Percentiles rank a stretch among this genome's conserved stretches.
These are phyloP conservation scores for Pangasius krempfi DNA, from an alignment of 2,797 vertebrate genomes.

Conservation along the genomic window DNA sequence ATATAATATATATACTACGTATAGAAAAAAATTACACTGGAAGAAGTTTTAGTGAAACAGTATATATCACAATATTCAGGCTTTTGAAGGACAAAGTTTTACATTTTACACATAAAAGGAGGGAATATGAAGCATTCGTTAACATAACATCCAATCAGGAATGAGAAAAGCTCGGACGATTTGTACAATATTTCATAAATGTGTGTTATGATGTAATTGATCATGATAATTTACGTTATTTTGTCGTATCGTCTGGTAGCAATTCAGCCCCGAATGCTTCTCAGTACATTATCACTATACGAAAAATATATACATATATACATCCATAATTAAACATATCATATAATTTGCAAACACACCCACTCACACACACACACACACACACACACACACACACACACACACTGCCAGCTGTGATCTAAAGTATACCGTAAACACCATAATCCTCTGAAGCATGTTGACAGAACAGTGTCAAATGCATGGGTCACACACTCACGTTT, in stretches of 20 bases:
- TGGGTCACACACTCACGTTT: not conserved
- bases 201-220: not conserved
- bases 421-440: not conserved
- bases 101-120: not conserved
- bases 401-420: not conserved
- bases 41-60: not conserved
- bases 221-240: not conserved
- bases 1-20: not conserved
- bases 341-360: not conserved
- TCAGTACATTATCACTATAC: not conserved
- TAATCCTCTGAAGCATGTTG: not conserved
- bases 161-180: not conserved
- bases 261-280: not conserved
- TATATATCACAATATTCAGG: not conserved
- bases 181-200: not conserved
- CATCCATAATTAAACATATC: not conserved
- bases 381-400: conserved; percentile 10
- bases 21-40: not conserved
- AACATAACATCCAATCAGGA: not conserved
- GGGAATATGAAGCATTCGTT: not conserved
- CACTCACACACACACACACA: not conserved
- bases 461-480: not conserved
- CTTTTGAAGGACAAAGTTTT: not conserved
- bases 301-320: not conserved
- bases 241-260: not conserved